Evolutionary conservation across 2,797 vertebrate species (phyloP), one percentile per base, ranked within the genome.

Genomic region (Sebastes paucispinis): DNA sequence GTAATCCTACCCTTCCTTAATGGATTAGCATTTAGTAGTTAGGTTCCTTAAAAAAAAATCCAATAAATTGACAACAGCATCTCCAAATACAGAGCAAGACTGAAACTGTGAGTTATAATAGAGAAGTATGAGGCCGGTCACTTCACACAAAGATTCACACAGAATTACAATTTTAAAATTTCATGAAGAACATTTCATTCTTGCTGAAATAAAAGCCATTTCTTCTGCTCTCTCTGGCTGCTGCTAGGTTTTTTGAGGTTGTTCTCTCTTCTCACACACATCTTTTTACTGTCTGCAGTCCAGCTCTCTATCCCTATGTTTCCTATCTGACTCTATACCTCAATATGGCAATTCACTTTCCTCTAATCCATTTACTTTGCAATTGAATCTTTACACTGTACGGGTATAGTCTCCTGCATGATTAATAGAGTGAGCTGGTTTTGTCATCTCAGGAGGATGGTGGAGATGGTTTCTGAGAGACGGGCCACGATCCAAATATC

Each of bases 281-380:
- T 65, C 77, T 39, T 3, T 77, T 74, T 68, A 88, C 83, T 20
- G 20, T 73, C 78, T 69, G 65, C 60, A 72, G 75, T 84, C 65
- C 59, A 69, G 52, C 31, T 22, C 73, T 69, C 76, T 36, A 31
- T 78, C 71, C 39, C 67, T 64, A 64, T 16, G 54, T 82, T 86
- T 87, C 73, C 85, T 84, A 79, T 75, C 83, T 52, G 68, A 79
- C 83, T 87, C 81, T 69, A 76, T 85, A 84, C 86, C 84, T 91
- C 86, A 83, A 87, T 81, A 82, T 66, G 59, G 80, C 85, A 86
- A 92, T 92, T 91, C 86, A 89, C 90, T 93, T 93, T 91, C 81
- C 91, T 84, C 84, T 91, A 92, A 94, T 93, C 91, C 92, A 93
- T 93, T 94, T 93, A 94, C 85, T 91, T 88, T 93, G 86, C 89